Percentiles rank a stretch among this genome's conserved stretches.
phyloP scores from a whole-genome alignment of 2,113 vertebrate genomes.

The Holacanthus passer region DNA sequence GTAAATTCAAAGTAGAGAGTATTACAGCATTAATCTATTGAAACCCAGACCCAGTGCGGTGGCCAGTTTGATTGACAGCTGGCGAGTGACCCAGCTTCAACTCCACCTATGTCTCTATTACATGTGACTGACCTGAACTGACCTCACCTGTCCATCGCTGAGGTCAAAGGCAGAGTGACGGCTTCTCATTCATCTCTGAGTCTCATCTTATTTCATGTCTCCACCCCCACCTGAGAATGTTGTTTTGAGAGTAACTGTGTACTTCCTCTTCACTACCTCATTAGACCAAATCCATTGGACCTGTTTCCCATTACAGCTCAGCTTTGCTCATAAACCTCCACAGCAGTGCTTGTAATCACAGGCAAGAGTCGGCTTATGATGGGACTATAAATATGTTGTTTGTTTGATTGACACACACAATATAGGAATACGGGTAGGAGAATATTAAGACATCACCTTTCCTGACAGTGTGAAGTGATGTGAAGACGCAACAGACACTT shows the following conservation, averaged over 20 bases:
- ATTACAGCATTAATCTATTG: neutral
- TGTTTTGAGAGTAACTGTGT: conserved; percentile 7
- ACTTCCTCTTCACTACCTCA: neutral
- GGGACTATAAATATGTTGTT: conserved; percentile 24
- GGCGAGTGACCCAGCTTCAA: conserved; percentile 29
- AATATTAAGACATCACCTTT: conserved; percentile 20
- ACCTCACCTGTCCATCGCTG: conserved; percentile 29
- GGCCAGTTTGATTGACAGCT: conserved; percentile 36
- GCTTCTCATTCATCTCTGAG: neutral
- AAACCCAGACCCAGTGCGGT: conserved; percentile 31
- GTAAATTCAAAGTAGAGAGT: neutral
- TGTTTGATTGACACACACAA: neutral
- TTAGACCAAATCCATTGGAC: neutral
- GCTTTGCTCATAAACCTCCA: conserved; percentile 45
- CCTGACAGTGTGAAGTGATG: conserved; percentile 1
- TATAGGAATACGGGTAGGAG: neutral
- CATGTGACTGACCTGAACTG: conserved; percentile 42
- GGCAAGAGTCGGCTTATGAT: neutral
- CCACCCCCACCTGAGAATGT: neutral
- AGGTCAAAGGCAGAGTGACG: conserved; percentile 16
- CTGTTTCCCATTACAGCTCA: neutral
- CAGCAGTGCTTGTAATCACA: conserved; percentile 11
- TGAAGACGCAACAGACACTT: conserved; percentile 36
- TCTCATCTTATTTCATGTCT: neutral
- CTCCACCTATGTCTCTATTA: conserved; percentile 50